Evolutionary conservation across 2,888 invertebrate species (phyloP).

Genomic region (Amphipoea oculea): DNA sequence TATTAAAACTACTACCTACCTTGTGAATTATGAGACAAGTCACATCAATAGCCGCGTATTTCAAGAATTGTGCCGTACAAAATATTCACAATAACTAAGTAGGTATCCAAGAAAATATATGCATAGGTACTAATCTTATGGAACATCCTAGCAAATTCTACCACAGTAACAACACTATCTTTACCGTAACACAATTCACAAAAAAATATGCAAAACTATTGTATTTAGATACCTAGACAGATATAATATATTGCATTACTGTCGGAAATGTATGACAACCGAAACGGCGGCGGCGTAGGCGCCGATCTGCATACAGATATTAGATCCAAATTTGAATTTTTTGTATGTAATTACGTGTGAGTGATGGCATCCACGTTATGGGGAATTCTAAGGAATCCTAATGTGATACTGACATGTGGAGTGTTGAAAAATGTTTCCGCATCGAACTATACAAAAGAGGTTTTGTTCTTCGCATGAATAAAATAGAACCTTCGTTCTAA

Average conservation of each 20-base stretch:
- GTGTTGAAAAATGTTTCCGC: conserved; percentile 42
- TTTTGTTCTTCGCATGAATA: conserved; percentile 13
- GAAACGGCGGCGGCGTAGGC: conserved; percentile 37
- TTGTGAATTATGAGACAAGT: neutral
- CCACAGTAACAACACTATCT: neutral
- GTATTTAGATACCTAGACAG: conserved; percentile 22
- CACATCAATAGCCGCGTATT: neutral
- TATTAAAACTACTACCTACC: neutral
- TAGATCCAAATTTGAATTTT: conserved; percentile 46
- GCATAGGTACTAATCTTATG: neutral
- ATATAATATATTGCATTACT: conserved; percentile 19
- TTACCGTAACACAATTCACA: conserved; percentile 5
- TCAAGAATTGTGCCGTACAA: neutral
- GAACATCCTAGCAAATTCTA: neutral
- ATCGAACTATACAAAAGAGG: neutral
- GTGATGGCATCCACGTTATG: conserved; percentile 33
- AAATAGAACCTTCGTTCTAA: conserved; percentile 14
- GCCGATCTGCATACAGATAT: conserved; percentile 47
- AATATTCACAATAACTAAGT: neutral
- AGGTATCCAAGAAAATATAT: neutral
- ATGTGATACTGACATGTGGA: conserved; percentile 36
- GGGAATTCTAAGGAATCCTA: conserved; percentile 53
- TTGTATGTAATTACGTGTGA: conserved; percentile 31
- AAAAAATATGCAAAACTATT: conserved; percentile 47
- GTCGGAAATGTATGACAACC: conserved; percentile 59